Conservation (phyloP, 2,888 invertebrate species). For the Metallyticus violacea region DNA sequence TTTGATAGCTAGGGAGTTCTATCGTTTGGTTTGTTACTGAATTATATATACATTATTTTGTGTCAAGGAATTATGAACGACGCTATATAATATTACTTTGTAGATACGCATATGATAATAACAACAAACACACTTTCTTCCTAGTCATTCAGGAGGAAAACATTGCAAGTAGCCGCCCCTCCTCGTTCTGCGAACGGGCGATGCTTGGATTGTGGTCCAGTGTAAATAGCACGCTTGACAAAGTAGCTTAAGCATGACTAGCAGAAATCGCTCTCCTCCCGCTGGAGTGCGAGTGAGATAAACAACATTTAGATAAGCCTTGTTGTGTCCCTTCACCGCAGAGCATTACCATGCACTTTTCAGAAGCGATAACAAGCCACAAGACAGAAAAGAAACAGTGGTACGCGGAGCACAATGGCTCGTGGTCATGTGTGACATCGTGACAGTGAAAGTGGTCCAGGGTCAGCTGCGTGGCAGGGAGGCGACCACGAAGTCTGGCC, state of each 20-base stretch:
- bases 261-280: background rate
- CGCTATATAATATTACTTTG: too few species aligned
- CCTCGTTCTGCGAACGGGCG: too few species aligned
- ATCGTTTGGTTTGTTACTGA: too few species aligned
- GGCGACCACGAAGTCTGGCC: conserved; percentile 8
- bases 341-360: conserved; percentile 14
- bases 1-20: too few species aligned
- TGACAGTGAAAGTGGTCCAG: background rate
- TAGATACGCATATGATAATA: too few species aligned
- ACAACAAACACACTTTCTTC: too few species aligned
- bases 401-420: background rate
- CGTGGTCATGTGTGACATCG: background rate
- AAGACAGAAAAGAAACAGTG: background rate
- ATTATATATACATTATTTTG: too few species aligned
- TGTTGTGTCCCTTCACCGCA: too few species aligned
- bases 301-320: background rate
- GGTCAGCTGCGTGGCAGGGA: conserved; percentile 11
- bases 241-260: background rate
- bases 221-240: background rate
- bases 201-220: background rate
- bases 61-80: too few species aligned
- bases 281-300: background rate
- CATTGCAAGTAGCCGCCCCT: too few species aligned
- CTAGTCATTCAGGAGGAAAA: too few species aligned
- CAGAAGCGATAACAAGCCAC: background rate